These are phyloP conservation scores for Pyrocoelia pectoralis DNA, from an alignment of 2,888 invertebrate genomes.

Conservation along the genomic window DNA sequence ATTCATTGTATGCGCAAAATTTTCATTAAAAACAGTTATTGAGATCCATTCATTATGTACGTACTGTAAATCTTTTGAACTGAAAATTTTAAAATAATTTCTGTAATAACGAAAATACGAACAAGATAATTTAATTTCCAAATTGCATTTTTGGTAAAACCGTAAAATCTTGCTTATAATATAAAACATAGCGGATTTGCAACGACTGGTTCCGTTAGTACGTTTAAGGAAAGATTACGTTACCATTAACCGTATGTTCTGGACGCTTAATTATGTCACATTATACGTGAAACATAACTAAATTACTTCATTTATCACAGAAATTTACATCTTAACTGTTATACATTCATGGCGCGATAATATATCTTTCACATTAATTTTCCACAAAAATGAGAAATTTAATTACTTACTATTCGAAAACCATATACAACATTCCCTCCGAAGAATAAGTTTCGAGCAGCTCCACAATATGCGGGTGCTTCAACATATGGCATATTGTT, in stretches of 20 bases:
- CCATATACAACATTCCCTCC: conserved; percentile 99
- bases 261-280: not conserved
- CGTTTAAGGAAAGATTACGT: not conserved
- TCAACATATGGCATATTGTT: conserved; percentile 98
- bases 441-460: conserved; percentile 97
- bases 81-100: not conserved
- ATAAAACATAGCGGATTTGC: too few species aligned
- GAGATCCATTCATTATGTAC: too few species aligned
- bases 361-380: not conserved
- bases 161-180: too few species aligned
- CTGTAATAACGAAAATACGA: not conserved
- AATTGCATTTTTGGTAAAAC: not conserved
- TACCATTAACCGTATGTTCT: not conserved
- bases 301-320: not conserved
- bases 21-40: too few species aligned
- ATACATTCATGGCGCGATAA: not conserved
- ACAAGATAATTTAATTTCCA: not conserved
- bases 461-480: conserved; percentile 98
- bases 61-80: not conserved
- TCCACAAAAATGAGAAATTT: too few species aligned
- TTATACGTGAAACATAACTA: not conserved
- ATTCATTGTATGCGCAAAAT: too few species aligned
- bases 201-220: too few species aligned
- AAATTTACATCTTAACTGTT: conserved; percentile 7
- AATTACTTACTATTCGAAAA: conserved; percentile 95